Conservation (phyloP, 1,140 invertebrate species). For the Temnothorax longispinosus region DNA sequence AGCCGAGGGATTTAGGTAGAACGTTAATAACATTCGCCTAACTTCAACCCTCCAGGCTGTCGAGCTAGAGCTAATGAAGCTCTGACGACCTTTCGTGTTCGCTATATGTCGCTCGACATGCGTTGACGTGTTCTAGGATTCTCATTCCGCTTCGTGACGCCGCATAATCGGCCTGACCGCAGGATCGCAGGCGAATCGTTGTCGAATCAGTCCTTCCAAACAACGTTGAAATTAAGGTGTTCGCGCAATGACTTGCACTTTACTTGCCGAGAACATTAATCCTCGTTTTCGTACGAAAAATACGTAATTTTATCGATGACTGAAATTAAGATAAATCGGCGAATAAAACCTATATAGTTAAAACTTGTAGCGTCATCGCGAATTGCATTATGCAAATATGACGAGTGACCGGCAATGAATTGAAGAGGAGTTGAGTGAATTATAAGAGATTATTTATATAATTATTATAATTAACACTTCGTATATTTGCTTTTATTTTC, state of each 20-base stretch:
- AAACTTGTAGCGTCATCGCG: not conserved
- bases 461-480: not conserved
- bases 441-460: not conserved
- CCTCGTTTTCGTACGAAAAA: not conserved
- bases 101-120: not conserved
- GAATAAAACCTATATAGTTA: not conserved
- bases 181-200: conserved; percentile 34
- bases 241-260: not conserved
- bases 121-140: conserved; percentile 30
- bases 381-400: not conserved
- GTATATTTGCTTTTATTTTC: not conserved
- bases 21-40: conserved; percentile 56
- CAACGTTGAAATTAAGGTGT: conserved; percentile 20
- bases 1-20: conserved; percentile 46
- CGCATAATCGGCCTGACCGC: conserved; percentile 48
- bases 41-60: conserved; percentile 34
- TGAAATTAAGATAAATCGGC: not conserved
- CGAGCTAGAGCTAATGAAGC: conserved; percentile 48
- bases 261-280: not conserved
- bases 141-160: conserved; percentile 50
- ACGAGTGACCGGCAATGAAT: not conserved
- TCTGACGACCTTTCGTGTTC: conserved; percentile 39
- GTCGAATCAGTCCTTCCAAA: conserved; percentile 29
- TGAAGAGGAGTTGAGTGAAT: not conserved
- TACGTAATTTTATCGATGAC: not conserved